phyloP scores from a whole-genome alignment of 2,888 invertebrate genomes.

The Cheilosia grossa region DNA sequence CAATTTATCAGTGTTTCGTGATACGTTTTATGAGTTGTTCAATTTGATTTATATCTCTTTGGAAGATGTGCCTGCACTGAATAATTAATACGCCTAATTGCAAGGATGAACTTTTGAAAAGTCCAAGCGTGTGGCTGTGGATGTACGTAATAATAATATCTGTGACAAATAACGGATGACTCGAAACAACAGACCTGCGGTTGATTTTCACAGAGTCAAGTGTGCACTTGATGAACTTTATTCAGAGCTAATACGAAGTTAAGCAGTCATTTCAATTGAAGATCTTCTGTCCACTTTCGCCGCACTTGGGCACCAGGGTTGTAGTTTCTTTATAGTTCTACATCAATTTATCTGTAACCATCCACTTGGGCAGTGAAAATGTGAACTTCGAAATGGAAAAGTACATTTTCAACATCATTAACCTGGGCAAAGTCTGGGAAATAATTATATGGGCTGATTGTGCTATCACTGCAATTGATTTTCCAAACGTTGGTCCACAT shows the following conservation, averaged over 20 bases:
- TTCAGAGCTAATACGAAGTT: neutral
- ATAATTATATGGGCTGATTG: too few species aligned
- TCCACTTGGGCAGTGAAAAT: too few species aligned
- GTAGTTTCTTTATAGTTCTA: too few species aligned
- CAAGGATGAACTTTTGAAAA: slow-evolving; percentile 30
- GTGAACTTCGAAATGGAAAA: too few species aligned
- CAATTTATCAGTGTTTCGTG: neutral
- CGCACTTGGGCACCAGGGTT: too few species aligned
- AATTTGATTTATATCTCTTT: slow-evolving; percentile 12
- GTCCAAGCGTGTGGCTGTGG: slow-evolving; percentile 6
- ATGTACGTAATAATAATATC: neutral
- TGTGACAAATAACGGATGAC: neutral
- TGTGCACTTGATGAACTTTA: neutral
- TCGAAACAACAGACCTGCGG: neutral
- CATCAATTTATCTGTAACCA: too few species aligned
- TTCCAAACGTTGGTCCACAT: too few species aligned
- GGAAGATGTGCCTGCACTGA: slow-evolving; percentile 12
- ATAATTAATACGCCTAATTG: slow-evolving; percentile 56
- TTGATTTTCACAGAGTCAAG: neutral
- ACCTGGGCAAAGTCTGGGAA: too few species aligned
- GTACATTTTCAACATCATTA: too few species aligned
- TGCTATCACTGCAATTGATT: too few species aligned
- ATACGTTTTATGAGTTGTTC: neutral
- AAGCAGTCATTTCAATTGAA: too few species aligned
- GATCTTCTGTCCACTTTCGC: too few species aligned